A percentile compares a stretch with the other conserved stretches of the same genome.
Conservation (phyloP, 2,888 invertebrate species). For the Hyppa rectilinea region DNA sequence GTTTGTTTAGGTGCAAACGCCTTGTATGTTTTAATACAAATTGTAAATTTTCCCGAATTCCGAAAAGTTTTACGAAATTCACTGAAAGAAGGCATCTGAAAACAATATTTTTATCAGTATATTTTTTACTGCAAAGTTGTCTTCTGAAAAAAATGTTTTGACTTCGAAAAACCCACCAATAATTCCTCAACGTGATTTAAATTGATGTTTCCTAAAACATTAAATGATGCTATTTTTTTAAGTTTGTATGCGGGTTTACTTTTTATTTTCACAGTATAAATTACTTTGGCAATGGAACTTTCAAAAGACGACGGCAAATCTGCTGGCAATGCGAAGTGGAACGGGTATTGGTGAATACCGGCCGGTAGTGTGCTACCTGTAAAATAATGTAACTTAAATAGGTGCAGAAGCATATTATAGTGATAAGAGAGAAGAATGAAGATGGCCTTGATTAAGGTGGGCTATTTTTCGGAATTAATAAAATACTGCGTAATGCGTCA, state of each 20-base stretch:
- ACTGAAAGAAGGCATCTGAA: conserved; percentile 75
- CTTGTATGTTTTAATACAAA: conserved; percentile 79
- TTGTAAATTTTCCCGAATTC: conserved; percentile 71
- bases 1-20: conserved; percentile 80
- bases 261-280: conserved; percentile 79
- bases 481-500: background rate
- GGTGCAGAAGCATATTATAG: background rate
- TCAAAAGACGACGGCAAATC: conserved; percentile 83
- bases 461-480: background rate
- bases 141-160: background rate
- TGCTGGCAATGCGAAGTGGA: conserved; percentile 81
- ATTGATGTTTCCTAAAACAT: conserved; percentile 78
- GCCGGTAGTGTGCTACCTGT: conserved; percentile 76
- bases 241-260: conserved; percentile 76
- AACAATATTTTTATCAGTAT: conserved; percentile 10
- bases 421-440: background rate
- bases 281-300: conserved; percentile 80
- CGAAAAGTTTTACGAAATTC: conserved; percentile 78
- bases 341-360: conserved; percentile 79
- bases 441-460: background rate
- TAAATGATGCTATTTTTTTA: conserved; percentile 73
- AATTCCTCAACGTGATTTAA: conserved; percentile 77
- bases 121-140: background rate
- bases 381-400: conserved; percentile 29
- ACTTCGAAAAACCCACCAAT: conserved; percentile 70